Percentiles rank a stretch among this genome's conserved stretches.
Conservation (phyloP, 2,113 vertebrate genomes). For the Noctilio leporinus region DNA sequence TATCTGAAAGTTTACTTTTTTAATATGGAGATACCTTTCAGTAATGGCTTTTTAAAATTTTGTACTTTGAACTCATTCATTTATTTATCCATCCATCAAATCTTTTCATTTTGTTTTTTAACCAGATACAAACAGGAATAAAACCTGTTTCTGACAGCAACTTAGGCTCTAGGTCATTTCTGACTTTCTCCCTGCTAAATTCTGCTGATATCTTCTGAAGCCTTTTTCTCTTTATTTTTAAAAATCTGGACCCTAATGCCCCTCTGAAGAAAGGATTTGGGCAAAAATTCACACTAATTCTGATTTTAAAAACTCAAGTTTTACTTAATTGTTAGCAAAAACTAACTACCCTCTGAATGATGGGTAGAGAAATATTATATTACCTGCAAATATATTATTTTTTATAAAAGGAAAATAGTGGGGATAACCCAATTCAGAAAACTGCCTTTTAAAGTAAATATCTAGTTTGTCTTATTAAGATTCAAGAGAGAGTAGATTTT, state of each 20-base stretch:
- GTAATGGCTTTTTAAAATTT: slow-evolving; percentile 21
- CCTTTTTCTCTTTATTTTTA: background rate
- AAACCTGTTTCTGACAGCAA: background rate
- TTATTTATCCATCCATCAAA: background rate
- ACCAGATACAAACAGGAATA: background rate
- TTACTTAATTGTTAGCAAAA: slow-evolving; percentile 7
- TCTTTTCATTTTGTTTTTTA: background rate
- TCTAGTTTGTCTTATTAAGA: slow-evolving; percentile 28
- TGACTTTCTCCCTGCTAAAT: background rate
- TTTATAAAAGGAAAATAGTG: background rate
- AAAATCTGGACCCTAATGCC: background rate
- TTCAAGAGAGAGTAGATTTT: slow-evolving; percentile 27
- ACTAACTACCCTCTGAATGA: background rate
- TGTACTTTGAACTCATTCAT: slow-evolving; percentile 48
- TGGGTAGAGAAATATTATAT: background rate
- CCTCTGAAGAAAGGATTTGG: background rate
- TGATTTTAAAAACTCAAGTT: background rate
- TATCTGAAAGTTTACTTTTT: slow-evolving; percentile 46
- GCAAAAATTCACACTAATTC: background rate
- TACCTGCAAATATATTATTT: background rate
- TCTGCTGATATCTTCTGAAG: background rate
- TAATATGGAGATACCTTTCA: slow-evolving; percentile 50
- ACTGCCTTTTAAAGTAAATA: background rate
- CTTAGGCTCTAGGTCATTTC: background rate
- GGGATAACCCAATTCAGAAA: background rate